Conservation (phyloP, 1,140 invertebrate species). For the Procambarus clarkii region DNA sequence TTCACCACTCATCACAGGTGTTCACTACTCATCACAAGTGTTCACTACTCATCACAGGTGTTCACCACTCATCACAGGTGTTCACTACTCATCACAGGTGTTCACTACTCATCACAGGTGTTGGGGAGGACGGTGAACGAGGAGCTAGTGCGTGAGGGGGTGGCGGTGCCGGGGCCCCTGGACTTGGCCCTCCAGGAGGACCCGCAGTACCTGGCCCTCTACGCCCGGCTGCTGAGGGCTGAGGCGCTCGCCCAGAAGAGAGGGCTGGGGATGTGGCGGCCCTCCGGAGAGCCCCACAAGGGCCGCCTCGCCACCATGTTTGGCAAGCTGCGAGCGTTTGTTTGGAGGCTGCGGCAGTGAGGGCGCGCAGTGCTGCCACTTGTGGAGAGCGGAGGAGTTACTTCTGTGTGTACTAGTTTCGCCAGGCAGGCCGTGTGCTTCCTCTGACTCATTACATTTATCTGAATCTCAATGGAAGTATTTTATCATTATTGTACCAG, state of each 20-base stretch:
- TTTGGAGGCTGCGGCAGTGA: neutral
- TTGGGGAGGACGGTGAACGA: slow-evolving; percentile 24
- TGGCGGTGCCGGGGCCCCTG: slow-evolving; percentile 29
- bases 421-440: no score
- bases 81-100: no score
- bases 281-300: neutral
- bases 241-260: slow-evolving; percentile 36
- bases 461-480: no score
- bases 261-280: slow-evolving; percentile 24
- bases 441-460: no score
- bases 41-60: no score
- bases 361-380: no score
- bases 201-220: neutral
- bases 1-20: no score
- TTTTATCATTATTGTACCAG: no score
- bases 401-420: no score
- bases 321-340: neutral
- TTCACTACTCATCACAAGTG: no score
- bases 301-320: neutral
- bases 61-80: no score
- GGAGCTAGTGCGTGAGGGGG: slow-evolving; percentile 24
- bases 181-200: slow-evolving; percentile 26
- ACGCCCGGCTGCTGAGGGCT: neutral
- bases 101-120: neutral
- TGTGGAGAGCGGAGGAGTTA: neutral